A percentile compares a stretch with the other conserved stretches of the same genome.
phyloP scores from a whole-genome alignment of 2,113 vertebrate species.

The Rhinopomastus cyanomelas region DNA sequence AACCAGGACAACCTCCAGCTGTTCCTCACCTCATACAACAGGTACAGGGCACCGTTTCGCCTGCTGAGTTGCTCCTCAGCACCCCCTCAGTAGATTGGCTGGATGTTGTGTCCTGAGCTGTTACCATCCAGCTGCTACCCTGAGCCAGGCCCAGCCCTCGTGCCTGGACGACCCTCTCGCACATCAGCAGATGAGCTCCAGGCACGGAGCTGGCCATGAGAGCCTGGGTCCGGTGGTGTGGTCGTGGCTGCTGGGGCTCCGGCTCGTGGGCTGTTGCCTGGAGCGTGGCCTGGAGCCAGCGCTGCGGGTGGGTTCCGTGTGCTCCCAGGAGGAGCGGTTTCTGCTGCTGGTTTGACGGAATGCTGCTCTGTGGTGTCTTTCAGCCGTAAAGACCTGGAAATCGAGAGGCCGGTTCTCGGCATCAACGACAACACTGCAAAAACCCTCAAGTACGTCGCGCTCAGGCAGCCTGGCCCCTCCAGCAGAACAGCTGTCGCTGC shows the following conservation, averaged over 20 bases:
- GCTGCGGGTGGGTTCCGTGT: not conserved
- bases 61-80: not conserved
- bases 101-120: not conserved
- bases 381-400: conserved; percentile 92
- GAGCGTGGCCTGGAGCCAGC: not conserved
- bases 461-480: too few species aligned
- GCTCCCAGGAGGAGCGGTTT: not conserved
- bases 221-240: not conserved
- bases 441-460: conserved; percentile 87
- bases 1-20: conserved; percentile 92
- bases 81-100: not conserved
- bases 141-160: not conserved
- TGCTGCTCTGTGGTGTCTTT: conserved; percentile 34
- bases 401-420: conserved; percentile 88
- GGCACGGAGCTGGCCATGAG: not conserved
- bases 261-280: not conserved
- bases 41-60: conserved; percentile 70
- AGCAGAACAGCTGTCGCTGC: not conserved
- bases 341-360: not conserved
- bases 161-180: not conserved
- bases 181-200: not conserved
- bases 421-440: conserved; percentile 83
- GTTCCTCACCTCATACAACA: conserved; percentile 89
- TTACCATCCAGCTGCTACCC: not conserved
- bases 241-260: not conserved